Evolutionary conservation across 2,888 invertebrate species (phyloP).

Genomic region (Chymomyza caudatula): DNA sequence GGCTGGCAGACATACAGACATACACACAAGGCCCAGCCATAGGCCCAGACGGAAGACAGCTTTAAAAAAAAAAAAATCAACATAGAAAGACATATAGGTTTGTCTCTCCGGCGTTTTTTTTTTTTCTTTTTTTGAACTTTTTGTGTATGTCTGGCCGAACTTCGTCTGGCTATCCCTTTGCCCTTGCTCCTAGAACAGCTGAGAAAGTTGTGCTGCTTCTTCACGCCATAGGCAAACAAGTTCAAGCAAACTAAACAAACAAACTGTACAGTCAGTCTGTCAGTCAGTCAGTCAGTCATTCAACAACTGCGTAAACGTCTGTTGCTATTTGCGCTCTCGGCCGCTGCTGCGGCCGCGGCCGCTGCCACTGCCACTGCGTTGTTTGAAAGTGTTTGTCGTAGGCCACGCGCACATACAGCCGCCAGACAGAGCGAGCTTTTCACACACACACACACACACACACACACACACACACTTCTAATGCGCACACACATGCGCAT

Average conservation of each 20-base stretch:
- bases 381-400: conserved; percentile 52
- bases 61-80: not conserved
- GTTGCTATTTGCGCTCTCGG: conserved; percentile 3
- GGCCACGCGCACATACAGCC: not conserved
- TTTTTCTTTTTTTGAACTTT: not conserved
- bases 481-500: no score
- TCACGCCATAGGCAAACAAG: not conserved
- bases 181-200: not conserved
- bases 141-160: not conserved
- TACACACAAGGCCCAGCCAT: not conserved
- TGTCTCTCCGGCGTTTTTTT: conserved; percentile 3
- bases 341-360: conserved; percentile 6
- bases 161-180: not conserved
- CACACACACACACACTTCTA: conserved; percentile 31
- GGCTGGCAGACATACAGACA: not conserved
- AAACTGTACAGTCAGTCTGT: not conserved
- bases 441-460: conserved; percentile 18
- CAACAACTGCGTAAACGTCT: not conserved
- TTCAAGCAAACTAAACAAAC: not conserved
- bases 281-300: not conserved
- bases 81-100: not conserved
- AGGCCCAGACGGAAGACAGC: not conserved
- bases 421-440: conserved; percentile 32
- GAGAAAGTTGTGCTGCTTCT: not conserved
- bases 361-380: not conserved